Evolutionary conservation across 2,113 vertebrate species (phyloP).

Genomic region (Ammospiza nelsoni): DNA sequence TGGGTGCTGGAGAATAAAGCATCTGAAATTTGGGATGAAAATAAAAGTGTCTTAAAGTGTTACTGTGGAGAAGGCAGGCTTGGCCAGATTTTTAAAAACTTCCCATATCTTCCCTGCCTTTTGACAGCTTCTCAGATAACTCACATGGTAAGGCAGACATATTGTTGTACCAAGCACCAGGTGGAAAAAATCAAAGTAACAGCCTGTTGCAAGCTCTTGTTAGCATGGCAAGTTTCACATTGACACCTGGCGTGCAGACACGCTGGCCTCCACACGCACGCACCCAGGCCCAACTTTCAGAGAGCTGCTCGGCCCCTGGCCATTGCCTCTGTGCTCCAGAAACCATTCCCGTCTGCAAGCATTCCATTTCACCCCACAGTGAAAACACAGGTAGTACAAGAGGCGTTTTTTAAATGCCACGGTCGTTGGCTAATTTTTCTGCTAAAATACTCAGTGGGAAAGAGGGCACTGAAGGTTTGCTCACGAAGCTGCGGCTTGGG

Average conservation of each 20-base stretch:
- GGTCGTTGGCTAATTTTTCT: neutral
- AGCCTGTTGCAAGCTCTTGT: slow-evolving; percentile 45
- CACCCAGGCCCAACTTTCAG: neutral
- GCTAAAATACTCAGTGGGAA: slow-evolving; percentile 18
- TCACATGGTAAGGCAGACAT: slow-evolving; percentile 63
- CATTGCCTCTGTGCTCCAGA: neutral
- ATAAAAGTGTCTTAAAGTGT: slow-evolving; percentile 74
- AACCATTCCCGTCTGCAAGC: neutral
- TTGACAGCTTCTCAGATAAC: slow-evolving; percentile 80
- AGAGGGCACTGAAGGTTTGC: neutral
- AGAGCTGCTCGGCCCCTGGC: neutral
- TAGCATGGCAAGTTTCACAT: slow-evolving; percentile 39
- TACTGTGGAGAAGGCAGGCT: slow-evolving; percentile 67
- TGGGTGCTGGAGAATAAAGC: neutral
- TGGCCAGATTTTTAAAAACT: slow-evolving; percentile 68
- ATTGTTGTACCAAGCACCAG: slow-evolving; percentile 64
- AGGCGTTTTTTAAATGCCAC: neutral
- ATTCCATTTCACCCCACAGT: neutral
- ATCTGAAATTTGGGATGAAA: slow-evolving; percentile 64
- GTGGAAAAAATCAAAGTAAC: slow-evolving; percentile 73
- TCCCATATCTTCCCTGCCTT: slow-evolving; percentile 69
- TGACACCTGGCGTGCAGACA: slow-evolving; percentile 49
- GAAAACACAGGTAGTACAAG: neutral
- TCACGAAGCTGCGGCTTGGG: rapidly evolving
- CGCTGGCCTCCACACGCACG: neutral